Percentiles rank a stretch among this genome's conserved stretches.
phyloP scores from a whole-genome alignment of 2,113 vertebrate species.

The Aegotheles bennettii region DNA sequence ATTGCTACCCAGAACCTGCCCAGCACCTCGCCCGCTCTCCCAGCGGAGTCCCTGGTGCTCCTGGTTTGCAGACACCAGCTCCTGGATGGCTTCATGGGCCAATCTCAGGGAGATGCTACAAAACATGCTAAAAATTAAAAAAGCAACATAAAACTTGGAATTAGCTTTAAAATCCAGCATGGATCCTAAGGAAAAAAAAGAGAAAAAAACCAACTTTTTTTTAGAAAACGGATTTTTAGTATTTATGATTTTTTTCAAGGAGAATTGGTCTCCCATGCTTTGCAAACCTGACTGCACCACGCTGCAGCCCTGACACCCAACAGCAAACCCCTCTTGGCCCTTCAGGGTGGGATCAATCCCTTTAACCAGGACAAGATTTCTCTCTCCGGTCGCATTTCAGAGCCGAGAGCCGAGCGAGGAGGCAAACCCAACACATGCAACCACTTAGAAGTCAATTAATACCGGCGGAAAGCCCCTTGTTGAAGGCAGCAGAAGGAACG shows the following conservation, averaged over 20 bases:
- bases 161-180: background rate
- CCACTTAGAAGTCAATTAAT: slow-evolving; percentile 36
- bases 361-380: background rate
- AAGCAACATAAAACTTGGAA: background rate
- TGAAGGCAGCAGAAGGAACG: slow-evolving; percentile 19
- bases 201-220: background rate
- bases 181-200: background rate
- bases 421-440: slow-evolving; percentile 17
- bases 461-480: background rate
- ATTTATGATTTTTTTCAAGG: background rate
- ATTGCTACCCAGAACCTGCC: background rate
- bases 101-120: rapidly evolving
- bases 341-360: background rate
- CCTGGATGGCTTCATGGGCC: background rate
- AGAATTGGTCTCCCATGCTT: rapidly evolving
- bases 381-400: background rate
- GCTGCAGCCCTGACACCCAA: background rate
- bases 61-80: background rate
- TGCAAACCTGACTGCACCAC: rapidly evolving
- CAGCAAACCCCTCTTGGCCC: background rate
- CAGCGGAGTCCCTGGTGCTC: background rate
- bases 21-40: background rate
- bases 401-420: background rate
- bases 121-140: background rate
- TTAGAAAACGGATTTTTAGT: no score